Evolutionary conservation across 2,113 vertebrate genomes (phyloP).

Genomic region (Colinus virginianus): DNA sequence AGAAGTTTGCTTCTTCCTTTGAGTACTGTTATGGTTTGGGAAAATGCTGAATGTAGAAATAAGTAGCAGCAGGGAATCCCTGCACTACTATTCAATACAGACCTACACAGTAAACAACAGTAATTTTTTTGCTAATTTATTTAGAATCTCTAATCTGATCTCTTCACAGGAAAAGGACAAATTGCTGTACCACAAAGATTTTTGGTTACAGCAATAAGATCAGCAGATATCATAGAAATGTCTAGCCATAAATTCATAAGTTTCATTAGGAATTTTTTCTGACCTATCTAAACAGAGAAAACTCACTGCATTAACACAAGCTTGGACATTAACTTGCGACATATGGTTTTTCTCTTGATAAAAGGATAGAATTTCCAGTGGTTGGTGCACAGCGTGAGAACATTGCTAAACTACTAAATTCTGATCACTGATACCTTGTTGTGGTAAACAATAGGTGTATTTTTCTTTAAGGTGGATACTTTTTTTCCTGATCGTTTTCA

Average conservation of each 20-base stretch:
- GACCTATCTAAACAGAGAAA: not conserved
- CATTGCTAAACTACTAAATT: not conserved
- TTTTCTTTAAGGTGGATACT: not conserved
- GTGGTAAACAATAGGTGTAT: not conserved
- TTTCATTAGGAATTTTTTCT: not conserved
- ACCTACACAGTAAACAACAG: not conserved
- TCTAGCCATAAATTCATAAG: not conserved
- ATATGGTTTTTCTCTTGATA: not conserved
- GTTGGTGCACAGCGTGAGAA: not conserved
- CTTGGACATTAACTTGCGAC: not conserved
- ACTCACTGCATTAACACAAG: not conserved
- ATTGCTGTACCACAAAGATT: not conserved
- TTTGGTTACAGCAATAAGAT: not conserved
- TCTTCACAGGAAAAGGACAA: not conserved
- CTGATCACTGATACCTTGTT: not conserved
- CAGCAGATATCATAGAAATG: not conserved
- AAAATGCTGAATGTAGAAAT: not conserved
- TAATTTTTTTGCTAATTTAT: not conserved
- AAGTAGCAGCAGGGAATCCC: conserved; percentile 26
- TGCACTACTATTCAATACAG: not conserved
- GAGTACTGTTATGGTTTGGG: not conserved
- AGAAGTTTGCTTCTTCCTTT: conserved; percentile 15
- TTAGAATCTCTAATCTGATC: not conserved
- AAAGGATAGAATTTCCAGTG: not conserved
- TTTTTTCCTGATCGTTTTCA: not conserved